Conservation (phyloP, 1,140 invertebrate species). For the Triops longicaudatus region DNA sequence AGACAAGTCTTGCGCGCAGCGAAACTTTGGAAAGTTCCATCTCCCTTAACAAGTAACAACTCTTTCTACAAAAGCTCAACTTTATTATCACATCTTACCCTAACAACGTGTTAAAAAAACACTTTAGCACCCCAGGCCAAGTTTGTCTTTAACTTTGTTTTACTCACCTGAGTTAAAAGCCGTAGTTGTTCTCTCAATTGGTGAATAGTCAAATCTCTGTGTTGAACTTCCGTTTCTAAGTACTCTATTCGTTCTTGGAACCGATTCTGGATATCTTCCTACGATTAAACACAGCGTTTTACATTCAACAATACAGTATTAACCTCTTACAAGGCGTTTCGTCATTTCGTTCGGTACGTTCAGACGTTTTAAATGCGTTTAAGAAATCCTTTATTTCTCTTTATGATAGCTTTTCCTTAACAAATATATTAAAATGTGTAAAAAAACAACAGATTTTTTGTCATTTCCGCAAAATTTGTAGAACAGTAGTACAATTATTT, state of each 20-base stretch:
- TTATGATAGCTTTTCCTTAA: no score
- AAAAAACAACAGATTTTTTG: no score
- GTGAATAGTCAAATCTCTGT: conserved; percentile 64
- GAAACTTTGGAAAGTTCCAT: no score
- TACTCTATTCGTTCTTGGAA: conserved; percentile 54
- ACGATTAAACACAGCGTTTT: conserved; percentile 30
- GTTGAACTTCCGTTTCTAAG: conserved; percentile 63
- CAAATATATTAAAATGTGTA: no score
- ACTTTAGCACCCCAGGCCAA: conserved; percentile 5
- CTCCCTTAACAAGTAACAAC: no score
- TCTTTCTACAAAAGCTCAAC: no score
- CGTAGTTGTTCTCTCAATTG: conserved; percentile 61
- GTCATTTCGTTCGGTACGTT: not conserved
- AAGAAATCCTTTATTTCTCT: no score
- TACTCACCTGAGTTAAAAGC: conserved; percentile 48
- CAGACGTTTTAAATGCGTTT: conserved; percentile 18
- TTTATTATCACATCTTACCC: no score
- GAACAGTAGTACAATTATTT: no score
- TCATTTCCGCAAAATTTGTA: no score
- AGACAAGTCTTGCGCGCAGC: no score
- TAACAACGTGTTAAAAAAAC: no score
- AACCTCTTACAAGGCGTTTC: not conserved
- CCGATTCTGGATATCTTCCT: conserved; percentile 47
- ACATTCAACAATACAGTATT: conserved; percentile 16
- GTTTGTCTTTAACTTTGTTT: conserved; percentile 27